Percentiles rank a stretch among this genome's conserved stretches.
phyloP scores from a whole-genome alignment of 2,888 invertebrate species.

The Acrobasis repandana region DNA sequence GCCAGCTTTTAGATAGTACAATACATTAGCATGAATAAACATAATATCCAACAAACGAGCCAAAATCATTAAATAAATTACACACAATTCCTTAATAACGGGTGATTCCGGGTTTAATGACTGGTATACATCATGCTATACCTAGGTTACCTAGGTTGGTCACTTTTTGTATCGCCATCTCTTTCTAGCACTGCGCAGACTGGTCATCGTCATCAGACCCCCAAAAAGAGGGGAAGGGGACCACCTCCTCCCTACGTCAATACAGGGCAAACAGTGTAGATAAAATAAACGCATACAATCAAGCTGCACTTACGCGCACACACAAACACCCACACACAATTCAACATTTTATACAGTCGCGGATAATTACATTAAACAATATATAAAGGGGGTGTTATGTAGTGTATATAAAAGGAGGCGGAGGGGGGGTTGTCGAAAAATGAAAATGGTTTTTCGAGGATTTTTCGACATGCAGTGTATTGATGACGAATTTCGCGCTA shows the following conservation, averaged over 20 bases:
- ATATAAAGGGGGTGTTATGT: constrained; percentile 36
- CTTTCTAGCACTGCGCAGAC: constrained; percentile 70
- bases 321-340: constrained; percentile 41
- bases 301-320: constrained; percentile 27
- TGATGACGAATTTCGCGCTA: constrained; percentile 13
- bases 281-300: constrained; percentile 65
- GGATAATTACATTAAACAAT: constrained; percentile 74
- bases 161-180: constrained; percentile 53
- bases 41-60: constrained; percentile 4
- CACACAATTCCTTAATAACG: constrained; percentile 39
- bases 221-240: constrained; percentile 37
- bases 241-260: constrained; percentile 55
- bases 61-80: constrained; percentile 20
- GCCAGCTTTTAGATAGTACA: too few relatives aligned
- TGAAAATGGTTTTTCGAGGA: constrained; percentile 53
- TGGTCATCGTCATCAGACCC: constrained; percentile 71
- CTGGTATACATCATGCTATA: constrained; percentile 45
- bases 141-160: constrained; percentile 43
- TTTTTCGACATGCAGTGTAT: constrained; percentile 46
- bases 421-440: constrained; percentile 45
- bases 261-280: constrained; percentile 67
- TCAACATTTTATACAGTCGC: constrained; percentile 66
- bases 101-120: constrained; percentile 49
- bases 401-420: constrained; percentile 33
- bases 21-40: background rate